Evolutionary conservation across 2,888 invertebrate genomes (phyloP), one percentile per base, ranked within the genome.

Genomic region (Plagodis dolabraria): DNA sequence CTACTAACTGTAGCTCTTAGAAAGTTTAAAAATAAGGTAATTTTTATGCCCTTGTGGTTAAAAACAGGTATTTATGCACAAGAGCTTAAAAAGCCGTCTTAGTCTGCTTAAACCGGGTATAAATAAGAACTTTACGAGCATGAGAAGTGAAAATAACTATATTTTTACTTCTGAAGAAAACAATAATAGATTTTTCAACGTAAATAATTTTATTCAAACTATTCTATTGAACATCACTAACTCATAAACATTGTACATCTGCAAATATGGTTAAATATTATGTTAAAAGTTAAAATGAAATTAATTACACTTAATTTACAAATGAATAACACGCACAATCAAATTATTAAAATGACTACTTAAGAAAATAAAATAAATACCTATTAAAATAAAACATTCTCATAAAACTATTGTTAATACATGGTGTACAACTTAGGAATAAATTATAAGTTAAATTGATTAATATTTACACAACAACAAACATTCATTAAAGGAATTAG

Each of bases 141-240:
- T 22, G 4, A 22, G n/a, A 22, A 22, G 22, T 22, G n/a, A n/a
- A 22, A 2, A 22, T 22, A 22, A 22, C 1, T 2, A 2, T 22
- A 2, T 22, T 22, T 22, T 22, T 22, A 22, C 22, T 22, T 22
- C 22, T 33, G n/a, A 62, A 47, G 56, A 77, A 86, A 89, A 92
- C 84, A 83, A 81, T 73, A 77, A 82, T 86, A 74, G 82, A 85
- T 82, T 89, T 92, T 92, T 90, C 88, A 92, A 92, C 92, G 91
- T 92, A 92, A 92, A 92, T 92, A 92, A 91, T 90, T 92, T 92
- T 92, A 92, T 92, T 92, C 88, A 91, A 91, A 92, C 92, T 92
- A 92, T 82, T 91, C 91, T 91, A 92, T 89, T 91, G 91, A 92
- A 92, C 92, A 89, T 92, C 89, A 91, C 92, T 92, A 92, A 92